phyloP scores from a whole-genome alignment of 2,113 vertebrate genomes.

The Colistium nudipinnis region DNA sequence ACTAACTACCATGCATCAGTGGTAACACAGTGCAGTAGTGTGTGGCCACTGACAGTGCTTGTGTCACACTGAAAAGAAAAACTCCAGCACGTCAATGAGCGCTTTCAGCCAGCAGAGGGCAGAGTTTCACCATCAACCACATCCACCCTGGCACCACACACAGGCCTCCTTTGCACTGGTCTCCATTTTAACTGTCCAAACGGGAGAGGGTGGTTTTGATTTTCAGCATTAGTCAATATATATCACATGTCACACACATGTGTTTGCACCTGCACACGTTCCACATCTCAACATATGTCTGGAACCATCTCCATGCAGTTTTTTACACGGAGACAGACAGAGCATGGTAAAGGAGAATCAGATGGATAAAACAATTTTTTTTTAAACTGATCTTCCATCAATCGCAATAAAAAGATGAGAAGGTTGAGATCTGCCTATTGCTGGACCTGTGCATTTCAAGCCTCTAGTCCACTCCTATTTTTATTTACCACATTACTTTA shows the following conservation, averaged over 20 bases:
- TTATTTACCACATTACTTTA: background rate
- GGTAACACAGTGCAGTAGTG: slow-evolving; percentile 23
- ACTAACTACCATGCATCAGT: background rate
- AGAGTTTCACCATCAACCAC: slow-evolving; percentile 68
- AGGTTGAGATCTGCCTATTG: slow-evolving; percentile 1
- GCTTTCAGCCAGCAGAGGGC: slow-evolving; percentile 78
- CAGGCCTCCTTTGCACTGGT: slow-evolving; percentile 35
- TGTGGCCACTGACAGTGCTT: slow-evolving; percentile 33
- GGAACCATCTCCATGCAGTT: background rate
- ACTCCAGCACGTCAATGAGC: slow-evolving; percentile 35
- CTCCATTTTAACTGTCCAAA: slow-evolving; percentile 54
- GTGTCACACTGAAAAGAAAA: slow-evolving; percentile 9
- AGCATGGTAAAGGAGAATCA: background rate
- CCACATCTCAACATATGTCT: background rate
- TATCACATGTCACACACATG: background rate
- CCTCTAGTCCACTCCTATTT: background rate
- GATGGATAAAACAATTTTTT: background rate
- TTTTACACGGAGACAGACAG: slow-evolving; percentile 2
- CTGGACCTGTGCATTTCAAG: background rate
- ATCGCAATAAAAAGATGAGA: background rate
- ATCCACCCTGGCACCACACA: background rate
- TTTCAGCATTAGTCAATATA: background rate
- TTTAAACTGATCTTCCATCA: slow-evolving; percentile 6
- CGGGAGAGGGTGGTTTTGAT: background rate
- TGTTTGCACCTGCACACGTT: background rate